Conservation (phyloP, 2,888 invertebrate species). For the Trissolcus brochymenae region DNA sequence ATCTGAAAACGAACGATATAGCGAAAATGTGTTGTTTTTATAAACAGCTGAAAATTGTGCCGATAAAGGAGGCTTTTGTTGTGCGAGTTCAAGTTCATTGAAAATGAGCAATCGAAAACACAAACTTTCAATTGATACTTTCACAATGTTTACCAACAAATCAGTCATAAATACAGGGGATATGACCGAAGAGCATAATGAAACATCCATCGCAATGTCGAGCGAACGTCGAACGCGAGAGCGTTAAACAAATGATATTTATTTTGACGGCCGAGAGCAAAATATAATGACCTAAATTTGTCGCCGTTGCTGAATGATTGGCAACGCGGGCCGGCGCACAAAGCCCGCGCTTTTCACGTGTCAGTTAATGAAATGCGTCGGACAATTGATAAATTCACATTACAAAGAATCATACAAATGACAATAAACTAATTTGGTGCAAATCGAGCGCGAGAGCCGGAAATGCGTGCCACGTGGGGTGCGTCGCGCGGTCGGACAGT, state of each 20-base stretch:
- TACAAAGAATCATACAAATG: conserved; percentile 53
- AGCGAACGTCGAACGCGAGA: conserved; percentile 5
- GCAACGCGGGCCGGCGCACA: conserved; percentile 17
- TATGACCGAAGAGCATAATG: not conserved
- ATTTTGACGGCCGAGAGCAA: conserved; percentile 21
- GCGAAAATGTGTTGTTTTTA: not conserved
- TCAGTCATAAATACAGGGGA: not conserved
- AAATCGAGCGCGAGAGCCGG: conserved; percentile 64
- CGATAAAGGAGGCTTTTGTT: not conserved
- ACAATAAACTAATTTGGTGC: conserved; percentile 50
- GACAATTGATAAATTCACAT: conserved; percentile 49
- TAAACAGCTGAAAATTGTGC: not conserved
- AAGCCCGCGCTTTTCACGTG: conserved; percentile 31
- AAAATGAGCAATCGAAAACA: too few species aligned
- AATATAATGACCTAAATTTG: conserved; percentile 41
- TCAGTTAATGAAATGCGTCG: conserved; percentile 42
- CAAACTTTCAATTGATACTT: conserved; percentile 4
- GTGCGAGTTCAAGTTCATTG: not conserved
- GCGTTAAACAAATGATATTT: conserved; percentile 22
- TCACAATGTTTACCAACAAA: conserved; percentile 3
- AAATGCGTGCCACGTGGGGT: conserved; percentile 48
- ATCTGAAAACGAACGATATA: not conserved
- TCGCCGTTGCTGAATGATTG: conserved; percentile 27
- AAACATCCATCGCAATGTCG: conserved; percentile 7
- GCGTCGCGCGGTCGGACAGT: conserved; percentile 60